A percentile compares a stretch with the other conserved stretches of the same genome.
Evolutionary conservation across 1,140 invertebrate species (phyloP).

Genomic region (Drosophila littoralis): DNA sequence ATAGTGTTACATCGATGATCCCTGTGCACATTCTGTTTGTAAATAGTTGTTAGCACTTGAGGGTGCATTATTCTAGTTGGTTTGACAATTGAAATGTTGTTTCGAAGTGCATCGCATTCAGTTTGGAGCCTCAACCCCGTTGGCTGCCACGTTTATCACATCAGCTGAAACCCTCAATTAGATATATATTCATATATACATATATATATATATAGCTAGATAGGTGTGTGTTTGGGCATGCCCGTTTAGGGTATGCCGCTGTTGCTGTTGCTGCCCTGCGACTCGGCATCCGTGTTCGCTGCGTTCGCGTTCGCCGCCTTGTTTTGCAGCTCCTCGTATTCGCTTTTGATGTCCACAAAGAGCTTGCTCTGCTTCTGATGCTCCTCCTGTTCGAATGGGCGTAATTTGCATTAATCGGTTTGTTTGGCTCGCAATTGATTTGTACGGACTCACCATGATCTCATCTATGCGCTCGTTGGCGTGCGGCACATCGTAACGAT

Average conservation of each 20-base stretch:
- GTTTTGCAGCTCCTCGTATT: conserved; percentile 73
- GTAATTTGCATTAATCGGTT: background rate
- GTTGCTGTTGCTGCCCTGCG: conserved; percentile 7
- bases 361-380: conserved; percentile 77
- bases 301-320: conserved; percentile 34
- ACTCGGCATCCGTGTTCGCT: conserved; percentile 29
- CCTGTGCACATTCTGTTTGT: conserved; percentile 14
- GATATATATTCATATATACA: background rate
- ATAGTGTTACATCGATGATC: conserved; percentile 2
- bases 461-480: conserved; percentile 68
- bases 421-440: background rate
- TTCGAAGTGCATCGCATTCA: too few relatives aligned
- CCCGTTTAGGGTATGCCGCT: conserved; percentile 5
- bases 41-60: conserved; percentile 37
- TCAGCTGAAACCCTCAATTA: conserved; percentile 40
- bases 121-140: too few relatives aligned
- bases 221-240: background rate
- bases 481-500: conserved; percentile 64
- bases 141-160: conserved; percentile 44
- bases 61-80: conserved; percentile 7
- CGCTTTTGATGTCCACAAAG: conserved; percentile 77
- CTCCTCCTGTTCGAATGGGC: conserved; percentile 58
- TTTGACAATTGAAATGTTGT: too few relatives aligned
- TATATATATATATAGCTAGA: background rate
- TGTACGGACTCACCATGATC: conserved; percentile 61